phyloP scores from a whole-genome alignment of 2,797 vertebrate genomes.

The Psittacula derbiana region DNA sequence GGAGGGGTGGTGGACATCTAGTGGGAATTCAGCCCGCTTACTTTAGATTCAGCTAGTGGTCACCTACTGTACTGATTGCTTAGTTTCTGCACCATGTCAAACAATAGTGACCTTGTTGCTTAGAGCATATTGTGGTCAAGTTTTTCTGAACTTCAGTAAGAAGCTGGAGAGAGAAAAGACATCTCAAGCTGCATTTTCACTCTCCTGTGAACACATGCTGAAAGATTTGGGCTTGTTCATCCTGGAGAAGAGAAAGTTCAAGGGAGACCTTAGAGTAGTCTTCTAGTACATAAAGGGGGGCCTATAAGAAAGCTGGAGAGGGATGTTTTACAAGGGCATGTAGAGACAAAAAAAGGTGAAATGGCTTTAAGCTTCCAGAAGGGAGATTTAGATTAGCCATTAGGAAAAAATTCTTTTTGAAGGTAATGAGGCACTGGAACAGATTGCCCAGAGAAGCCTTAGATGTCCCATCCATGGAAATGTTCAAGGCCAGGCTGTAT shows the following conservation, averaged over 20 bases:
- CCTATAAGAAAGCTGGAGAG: neutral
- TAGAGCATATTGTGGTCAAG: neutral
- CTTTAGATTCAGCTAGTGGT: neutral
- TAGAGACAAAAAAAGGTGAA: neutral
- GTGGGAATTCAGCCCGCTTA: neutral
- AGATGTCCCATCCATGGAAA: neutral
- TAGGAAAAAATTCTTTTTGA: neutral
- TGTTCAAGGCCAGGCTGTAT: neutral
- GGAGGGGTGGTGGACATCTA: neutral
- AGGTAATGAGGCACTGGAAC: neutral
- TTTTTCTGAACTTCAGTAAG: neutral
- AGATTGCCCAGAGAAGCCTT: neutral
- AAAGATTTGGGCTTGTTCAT: neutral
- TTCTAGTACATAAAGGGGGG: neutral
- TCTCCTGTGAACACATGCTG: neutral
- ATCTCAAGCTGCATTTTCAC: neutral
- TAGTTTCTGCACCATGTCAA: neutral
- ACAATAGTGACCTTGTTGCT: neutral
- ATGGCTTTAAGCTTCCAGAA: neutral
- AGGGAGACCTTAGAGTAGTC: neutral
- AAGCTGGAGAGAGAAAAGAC: neutral
- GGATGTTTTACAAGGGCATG: neutral
- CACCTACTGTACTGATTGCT: accelerated
- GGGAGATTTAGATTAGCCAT: neutral
- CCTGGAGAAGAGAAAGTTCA: neutral